Evolutionary conservation across 2,888 invertebrate species (phyloP).

Genomic region (Trissolcus brochymenae): DNA sequence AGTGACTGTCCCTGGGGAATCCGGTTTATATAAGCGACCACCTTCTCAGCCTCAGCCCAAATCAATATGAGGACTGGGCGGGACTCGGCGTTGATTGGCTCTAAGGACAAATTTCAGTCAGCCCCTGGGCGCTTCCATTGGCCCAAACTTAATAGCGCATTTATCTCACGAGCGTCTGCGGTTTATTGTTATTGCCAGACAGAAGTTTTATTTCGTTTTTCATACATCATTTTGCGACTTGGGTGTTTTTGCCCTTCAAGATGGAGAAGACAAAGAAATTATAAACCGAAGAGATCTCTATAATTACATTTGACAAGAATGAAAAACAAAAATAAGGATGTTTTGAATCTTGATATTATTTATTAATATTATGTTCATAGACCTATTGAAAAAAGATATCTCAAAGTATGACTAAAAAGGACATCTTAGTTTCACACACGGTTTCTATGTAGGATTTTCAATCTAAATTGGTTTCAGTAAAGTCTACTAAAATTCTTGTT

Average conservation of each 20-base stretch:
- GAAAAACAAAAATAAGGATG: neutral
- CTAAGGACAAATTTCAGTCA: slow-evolving; percentile 39
- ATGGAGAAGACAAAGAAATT: slow-evolving; percentile 7
- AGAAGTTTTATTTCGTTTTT: slow-evolving; percentile 64
- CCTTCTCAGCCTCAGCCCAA: slow-evolving; percentile 59
- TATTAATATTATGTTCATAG: too few relatives aligned
- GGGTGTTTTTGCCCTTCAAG: slow-evolving; percentile 22
- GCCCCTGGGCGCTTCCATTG: slow-evolving; percentile 43
- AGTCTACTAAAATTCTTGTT: too few relatives aligned
- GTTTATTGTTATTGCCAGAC: slow-evolving; percentile 69
- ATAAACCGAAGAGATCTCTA: neutral
- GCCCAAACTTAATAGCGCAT: slow-evolving; percentile 63
- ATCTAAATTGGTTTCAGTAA: too few relatives aligned
- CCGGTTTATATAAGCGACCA: slow-evolving; percentile 66
- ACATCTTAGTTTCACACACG: too few relatives aligned
- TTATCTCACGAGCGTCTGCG: slow-evolving; percentile 64
- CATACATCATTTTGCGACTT: slow-evolving; percentile 23
- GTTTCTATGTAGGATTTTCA: too few relatives aligned
- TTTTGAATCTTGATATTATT: too few relatives aligned
- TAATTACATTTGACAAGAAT: neutral
- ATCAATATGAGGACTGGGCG: slow-evolving; percentile 74
- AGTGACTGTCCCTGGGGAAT: slow-evolving; percentile 60
- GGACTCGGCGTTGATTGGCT: slow-evolving; percentile 66
- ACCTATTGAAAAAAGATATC: neutral
- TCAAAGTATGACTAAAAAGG: neutral